Percentiles rank a stretch among this genome's conserved stretches.
Conservation (phyloP, 2,888 invertebrate genomes). For the Thysanoteuthis rhombus region DNA sequence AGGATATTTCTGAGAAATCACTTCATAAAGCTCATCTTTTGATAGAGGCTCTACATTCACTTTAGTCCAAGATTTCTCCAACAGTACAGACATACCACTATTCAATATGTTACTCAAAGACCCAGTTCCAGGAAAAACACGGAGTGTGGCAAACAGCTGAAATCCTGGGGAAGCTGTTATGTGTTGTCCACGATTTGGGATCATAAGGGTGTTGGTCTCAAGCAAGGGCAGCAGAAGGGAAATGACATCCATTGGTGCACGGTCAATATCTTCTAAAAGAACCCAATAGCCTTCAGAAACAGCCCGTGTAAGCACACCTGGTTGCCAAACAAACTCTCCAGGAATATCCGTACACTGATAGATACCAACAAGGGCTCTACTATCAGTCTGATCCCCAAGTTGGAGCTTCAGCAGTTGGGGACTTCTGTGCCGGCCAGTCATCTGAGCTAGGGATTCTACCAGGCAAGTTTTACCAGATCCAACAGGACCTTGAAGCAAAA, state of each 20-base stretch:
- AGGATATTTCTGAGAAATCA: constrained; percentile 74
- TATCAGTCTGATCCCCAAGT: constrained; percentile 95
- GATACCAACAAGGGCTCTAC: constrained; percentile 89
- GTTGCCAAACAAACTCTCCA: constrained; percentile 96
- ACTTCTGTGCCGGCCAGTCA: constrained; percentile 74
- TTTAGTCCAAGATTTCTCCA: constrained; percentile 85
- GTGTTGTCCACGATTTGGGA: constrained; percentile 88
- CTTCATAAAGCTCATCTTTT: constrained; percentile 77
- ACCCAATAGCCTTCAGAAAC: constrained; percentile 77
- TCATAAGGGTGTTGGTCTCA: constrained; percentile 82
- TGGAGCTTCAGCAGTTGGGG: constrained; percentile 84
- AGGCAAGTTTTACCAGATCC: constrained; percentile 94
- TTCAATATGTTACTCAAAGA: neutral
- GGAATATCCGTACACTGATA: constrained; percentile 95
- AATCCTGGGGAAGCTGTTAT: constrained; percentile 85
- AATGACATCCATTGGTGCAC: constrained; percentile 91
- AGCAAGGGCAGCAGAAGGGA: constrained; percentile 86
- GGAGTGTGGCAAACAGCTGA: constrained; percentile 87
- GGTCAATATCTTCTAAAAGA: constrained; percentile 93
- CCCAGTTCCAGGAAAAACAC: neutral
- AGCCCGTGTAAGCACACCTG: constrained; percentile 87
- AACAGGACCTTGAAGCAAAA: constrained; percentile 81
- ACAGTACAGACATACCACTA: constrained; percentile 68
- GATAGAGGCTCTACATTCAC: constrained; percentile 84
- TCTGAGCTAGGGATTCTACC: constrained; percentile 84